Evolutionary conservation across 2,888 invertebrate species (phyloP).

Genomic region (Tiliacea aurago): DNA sequence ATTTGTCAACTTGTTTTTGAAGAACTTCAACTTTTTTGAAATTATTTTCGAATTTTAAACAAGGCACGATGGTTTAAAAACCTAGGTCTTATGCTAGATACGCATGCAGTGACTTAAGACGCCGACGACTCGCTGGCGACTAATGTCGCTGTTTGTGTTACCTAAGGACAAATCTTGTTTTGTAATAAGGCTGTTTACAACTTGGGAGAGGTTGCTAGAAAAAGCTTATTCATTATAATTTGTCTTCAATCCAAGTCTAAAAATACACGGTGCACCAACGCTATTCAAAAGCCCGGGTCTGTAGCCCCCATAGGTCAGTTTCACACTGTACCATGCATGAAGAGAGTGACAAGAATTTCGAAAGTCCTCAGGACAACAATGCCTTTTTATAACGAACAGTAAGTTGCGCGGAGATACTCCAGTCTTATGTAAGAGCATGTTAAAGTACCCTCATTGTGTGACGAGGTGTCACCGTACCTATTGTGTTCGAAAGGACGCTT

Average conservation of each 20-base stretch:
- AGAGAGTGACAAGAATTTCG: conserved; percentile 49
- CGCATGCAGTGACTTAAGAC: background rate
- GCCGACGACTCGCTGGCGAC: too few species aligned
- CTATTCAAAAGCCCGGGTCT: background rate
- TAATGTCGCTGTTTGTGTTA: background rate
- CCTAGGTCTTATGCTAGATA: background rate
- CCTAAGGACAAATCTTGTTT: background rate
- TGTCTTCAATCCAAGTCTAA: background rate
- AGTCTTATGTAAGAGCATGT: conserved; percentile 70
- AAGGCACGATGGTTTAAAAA: background rate
- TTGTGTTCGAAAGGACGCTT: conserved; percentile 74
- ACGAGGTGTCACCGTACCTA: conserved; percentile 72
- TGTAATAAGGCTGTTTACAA: too few species aligned
- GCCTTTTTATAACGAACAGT: conserved; percentile 74
- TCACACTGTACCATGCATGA: conserved; percentile 30
- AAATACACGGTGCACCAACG: background rate
- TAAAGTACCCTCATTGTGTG: conserved; percentile 71
- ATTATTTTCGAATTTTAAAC: background rate
- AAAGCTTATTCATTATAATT: background rate
- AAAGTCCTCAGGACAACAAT: conserved; percentile 70
- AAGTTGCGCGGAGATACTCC: conserved; percentile 67
- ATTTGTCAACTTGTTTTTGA: background rate
- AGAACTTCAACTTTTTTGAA: background rate
- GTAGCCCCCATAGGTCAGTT: conserved; percentile 22
- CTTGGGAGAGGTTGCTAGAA: background rate